Evolutionary conservation across 2,888 invertebrate genomes (phyloP), one percentile per base, ranked within the genome.

Genomic region (Agrochola macilenta): DNA sequence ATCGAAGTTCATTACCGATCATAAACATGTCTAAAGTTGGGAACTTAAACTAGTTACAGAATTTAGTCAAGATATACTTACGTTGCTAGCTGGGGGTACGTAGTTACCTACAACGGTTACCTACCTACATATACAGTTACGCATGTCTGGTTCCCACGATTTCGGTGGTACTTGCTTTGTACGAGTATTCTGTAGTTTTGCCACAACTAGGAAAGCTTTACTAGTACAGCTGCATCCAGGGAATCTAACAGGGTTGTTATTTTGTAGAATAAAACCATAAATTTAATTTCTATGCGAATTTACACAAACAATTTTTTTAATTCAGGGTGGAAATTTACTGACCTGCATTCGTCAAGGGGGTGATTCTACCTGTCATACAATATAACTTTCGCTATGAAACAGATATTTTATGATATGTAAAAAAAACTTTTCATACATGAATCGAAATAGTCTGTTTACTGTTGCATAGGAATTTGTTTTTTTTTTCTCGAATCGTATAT

Each of bases 41-140:
- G 12, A 63, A 81, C 57, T 66, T 49, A 54, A 64, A 72, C n/a
- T 64, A 57, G 66, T 75, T 81, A 14, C 39, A 0, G n/a, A 81
- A 81, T 63, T 68, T 43, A 63, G 66, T 68, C 61, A 57, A 74
- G 66, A 43, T 57, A 75, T 81, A 68, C 9, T n/a, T 81, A 61
- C 46, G n/a, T 57, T 81, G 61, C 57, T 52, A 71, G 46, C 30
- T 23, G 17, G 17, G 26, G 23, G 26, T 54, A 39, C 7, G 12
- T 39, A 68, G 30, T 49, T 23, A 66, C 20, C 26, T 30, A 46
- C 52, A 75, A 30, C 17, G 30, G 17, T 61, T 61, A 43, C 17
- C 20, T 63, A 43, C 30, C n/a, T 63, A 49, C 35, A 3, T 35
- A n/a, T 5, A 30, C 7, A 2, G 26, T 49, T 68, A 74, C 26